phyloP scores from a whole-genome alignment of 2,888 invertebrate species.

The Selenia dentaria region DNA sequence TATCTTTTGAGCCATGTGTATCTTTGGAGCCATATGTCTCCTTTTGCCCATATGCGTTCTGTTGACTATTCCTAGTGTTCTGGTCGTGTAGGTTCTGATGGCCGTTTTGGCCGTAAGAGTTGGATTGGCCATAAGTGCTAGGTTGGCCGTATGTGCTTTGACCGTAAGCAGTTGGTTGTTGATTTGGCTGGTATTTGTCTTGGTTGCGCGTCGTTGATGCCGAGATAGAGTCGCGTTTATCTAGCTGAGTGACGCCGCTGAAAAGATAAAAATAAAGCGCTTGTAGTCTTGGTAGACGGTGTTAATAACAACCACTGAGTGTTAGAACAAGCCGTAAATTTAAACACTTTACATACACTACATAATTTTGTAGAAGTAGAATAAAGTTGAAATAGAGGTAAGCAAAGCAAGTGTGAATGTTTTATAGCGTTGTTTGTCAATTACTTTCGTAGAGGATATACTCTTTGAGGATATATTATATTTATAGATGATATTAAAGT shows the following conservation, averaged over 20 bases:
- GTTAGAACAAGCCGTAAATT: too few species aligned
- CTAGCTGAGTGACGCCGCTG: conserved; percentile 59
- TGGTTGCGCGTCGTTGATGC: conserved; percentile 35
- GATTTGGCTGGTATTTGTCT: conserved; percentile 38
- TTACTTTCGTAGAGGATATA: too few species aligned
- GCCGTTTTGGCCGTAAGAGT: conserved; percentile 13
- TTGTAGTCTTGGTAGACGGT: too few species aligned
- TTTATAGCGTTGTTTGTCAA: too few species aligned
- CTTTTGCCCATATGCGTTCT: conserved; percentile 27
- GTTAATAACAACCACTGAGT: too few species aligned
- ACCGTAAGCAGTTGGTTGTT: conserved; percentile 33
- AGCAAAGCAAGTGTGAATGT: too few species aligned
- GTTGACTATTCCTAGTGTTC: conserved; percentile 2
- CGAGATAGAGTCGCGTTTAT: conserved; percentile 42
- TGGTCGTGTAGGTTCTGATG: conserved; percentile 2
- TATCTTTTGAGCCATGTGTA: conserved; percentile 31
- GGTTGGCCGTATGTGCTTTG: conserved; percentile 28
- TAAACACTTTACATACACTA: too few species aligned
- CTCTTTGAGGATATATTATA: too few species aligned
- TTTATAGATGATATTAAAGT: too few species aligned
- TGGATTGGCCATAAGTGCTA: conserved; percentile 27
- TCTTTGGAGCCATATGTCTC: conserved; percentile 5
- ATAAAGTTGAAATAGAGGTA: too few species aligned
- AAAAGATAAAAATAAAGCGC: conserved; percentile 25
- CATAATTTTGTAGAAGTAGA: too few species aligned